Percentiles rank a stretch among this genome's conserved stretches.
phyloP scores from a whole-genome alignment of 2,888 invertebrate species.

The Metellina segmentata region DNA sequence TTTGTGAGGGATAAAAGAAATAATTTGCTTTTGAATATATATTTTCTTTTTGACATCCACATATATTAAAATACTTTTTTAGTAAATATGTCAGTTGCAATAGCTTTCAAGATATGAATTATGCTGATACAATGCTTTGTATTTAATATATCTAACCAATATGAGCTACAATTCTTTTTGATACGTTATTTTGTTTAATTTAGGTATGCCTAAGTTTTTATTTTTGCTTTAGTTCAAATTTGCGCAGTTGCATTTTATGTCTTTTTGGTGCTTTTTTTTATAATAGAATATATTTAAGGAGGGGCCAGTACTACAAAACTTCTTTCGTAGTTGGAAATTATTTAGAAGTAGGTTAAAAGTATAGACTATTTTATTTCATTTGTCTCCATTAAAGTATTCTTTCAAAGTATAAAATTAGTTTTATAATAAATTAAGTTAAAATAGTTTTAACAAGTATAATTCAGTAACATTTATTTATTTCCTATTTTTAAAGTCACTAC shows the following conservation, averaged over 20 bases:
- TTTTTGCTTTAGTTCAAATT: constrained; percentile 32
- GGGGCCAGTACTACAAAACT: neutral
- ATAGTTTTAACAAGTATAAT: no score
- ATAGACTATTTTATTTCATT: no score
- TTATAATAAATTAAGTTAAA: no score
- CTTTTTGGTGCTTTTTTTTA: constrained; percentile 47
- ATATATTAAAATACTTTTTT: neutral
- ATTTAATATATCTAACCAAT: neutral
- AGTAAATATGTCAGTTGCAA: no score
- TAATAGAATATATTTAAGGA: constrained; percentile 15
- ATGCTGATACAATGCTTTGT: neutral
- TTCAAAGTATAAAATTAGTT: no score
- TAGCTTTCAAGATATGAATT: neutral
- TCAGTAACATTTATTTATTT: no score
- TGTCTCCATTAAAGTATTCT: no score
- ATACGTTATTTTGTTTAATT: constrained; percentile 14
- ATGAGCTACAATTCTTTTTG: constrained; percentile 5
- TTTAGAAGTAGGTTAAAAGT: no score
- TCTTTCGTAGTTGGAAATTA: neutral
- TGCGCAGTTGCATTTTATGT: constrained; percentile 35
- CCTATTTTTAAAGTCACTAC: no score
- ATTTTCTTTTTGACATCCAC: neutral
- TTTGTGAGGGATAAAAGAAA: neutral
- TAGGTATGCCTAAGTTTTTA: constrained; percentile 21
- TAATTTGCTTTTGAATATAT: neutral